These are phyloP conservation scores for Gymnothorax javanicus DNA, from an alignment of 2,797 vertebrate genomes.

Conservation along the genomic window DNA sequence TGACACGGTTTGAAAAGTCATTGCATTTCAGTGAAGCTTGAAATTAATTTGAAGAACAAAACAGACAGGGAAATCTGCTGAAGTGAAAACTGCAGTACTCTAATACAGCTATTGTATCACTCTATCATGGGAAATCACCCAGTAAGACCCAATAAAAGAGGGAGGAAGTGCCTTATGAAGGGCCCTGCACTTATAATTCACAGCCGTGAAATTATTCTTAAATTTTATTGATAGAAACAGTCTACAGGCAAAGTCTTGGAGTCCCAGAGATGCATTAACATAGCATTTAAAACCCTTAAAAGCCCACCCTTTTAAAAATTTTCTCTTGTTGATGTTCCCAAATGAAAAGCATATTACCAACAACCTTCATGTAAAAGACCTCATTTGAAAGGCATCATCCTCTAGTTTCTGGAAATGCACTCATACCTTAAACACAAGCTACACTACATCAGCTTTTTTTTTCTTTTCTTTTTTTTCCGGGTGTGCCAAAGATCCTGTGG, in stretches of 20 bases:
- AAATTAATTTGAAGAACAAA: conserved; percentile 22
- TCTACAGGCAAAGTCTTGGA: background rate
- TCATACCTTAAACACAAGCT: no score
- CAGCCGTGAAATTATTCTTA: background rate
- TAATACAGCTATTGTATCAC: background rate
- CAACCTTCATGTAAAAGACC: no score
- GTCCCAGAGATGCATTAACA: background rate
- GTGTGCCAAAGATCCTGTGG: background rate
- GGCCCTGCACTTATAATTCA: background rate
- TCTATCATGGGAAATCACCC: background rate
- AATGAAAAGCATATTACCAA: no score
- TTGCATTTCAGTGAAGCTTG: conserved; percentile 18
- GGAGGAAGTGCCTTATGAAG: background rate
- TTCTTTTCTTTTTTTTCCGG: no score
- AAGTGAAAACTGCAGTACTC: background rate
- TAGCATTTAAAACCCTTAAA: no score
- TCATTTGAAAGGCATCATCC: no score
- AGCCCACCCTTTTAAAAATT: no score
- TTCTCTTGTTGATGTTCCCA: no score
- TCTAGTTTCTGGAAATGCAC: no score
- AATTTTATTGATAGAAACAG: background rate
- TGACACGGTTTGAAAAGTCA: conserved; percentile 20
- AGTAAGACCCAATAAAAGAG: background rate
- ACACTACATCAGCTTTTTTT: no score
- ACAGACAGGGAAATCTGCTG: background rate